Evolutionary conservation across 2,797 vertebrate species (phyloP).

Genomic region (Pteropus rufus): DNA sequence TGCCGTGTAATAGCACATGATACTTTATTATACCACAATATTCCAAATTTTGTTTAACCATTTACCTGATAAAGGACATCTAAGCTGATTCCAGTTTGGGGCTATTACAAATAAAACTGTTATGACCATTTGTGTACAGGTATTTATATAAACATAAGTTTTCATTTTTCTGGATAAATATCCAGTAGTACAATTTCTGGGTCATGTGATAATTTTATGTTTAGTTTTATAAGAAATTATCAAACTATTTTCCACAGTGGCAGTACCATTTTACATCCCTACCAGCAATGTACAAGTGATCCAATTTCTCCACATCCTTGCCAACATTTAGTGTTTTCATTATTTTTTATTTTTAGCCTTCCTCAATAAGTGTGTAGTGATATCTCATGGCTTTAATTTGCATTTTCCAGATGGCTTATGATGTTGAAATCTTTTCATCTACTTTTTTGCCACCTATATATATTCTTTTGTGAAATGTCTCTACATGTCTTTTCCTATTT

Average conservation of each 20-base stretch:
- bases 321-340: background rate
- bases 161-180: slow-evolving; percentile 32
- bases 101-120: background rate
- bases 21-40: background rate
- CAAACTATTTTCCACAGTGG: background rate
- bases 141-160: background rate
- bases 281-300: background rate
- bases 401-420: background rate
- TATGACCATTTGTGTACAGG: background rate
- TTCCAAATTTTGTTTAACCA: background rate
- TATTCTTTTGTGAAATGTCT: background rate
- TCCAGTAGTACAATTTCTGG: background rate
- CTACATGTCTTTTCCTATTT: background rate
- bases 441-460: background rate
- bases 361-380: background rate
- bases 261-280: background rate
- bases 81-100: background rate
- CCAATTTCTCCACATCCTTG: background rate
- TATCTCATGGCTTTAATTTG: background rate
- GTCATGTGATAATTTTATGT: slow-evolving; percentile 5
- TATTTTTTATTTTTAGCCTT: background rate
- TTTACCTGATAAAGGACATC: background rate
- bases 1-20: background rate
- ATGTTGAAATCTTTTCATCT: background rate
- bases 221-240: slow-evolving; percentile 31